Conservation (phyloP, 1,140 invertebrate genomes). For the Drosophila azteca region DNA sequence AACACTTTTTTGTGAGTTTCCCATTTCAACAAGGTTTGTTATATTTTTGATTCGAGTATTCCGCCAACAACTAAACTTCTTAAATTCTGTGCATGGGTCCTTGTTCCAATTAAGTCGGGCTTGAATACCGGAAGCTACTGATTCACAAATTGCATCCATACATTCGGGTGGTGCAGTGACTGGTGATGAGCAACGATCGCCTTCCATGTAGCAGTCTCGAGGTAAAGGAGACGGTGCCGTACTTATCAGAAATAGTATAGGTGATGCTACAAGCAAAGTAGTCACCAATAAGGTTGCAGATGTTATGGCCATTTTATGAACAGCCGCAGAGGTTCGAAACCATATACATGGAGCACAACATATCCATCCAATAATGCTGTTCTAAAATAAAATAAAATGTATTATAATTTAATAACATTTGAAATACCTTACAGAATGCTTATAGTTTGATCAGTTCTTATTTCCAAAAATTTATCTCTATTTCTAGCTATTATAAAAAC, state of each 20-base stretch:
- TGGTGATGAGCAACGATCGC: constrained; percentile 82
- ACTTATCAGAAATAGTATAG: constrained; percentile 86
- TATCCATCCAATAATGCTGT: constrained; percentile 85
- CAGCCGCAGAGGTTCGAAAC: constrained; percentile 85
- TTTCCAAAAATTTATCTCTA: no score
- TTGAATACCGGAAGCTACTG: constrained; percentile 78
- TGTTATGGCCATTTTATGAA: constrained; percentile 87
- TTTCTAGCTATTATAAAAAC: no score
- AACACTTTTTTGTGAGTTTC: constrained; percentile 79
- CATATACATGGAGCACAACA: constrained; percentile 87
- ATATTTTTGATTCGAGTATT: constrained; percentile 65
- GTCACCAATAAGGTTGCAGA: constrained; percentile 86
- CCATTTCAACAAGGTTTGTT: constrained; percentile 73
- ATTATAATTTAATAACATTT: neutral
- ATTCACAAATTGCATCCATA: constrained; percentile 67
- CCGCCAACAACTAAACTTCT: constrained; percentile 85
- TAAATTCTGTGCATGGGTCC: constrained; percentile 87
- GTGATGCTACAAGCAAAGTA: constrained; percentile 86
- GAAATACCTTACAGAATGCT: no score
- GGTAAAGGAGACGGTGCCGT: constrained; percentile 85
- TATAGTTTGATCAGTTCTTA: no score
- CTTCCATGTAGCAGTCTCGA: constrained; percentile 84
- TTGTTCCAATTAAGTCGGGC: constrained; percentile 79
- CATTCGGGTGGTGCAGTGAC: constrained; percentile 73
- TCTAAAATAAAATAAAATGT: constrained; percentile 52